phyloP scores from a whole-genome alignment of 1,140 invertebrate species.

The Trinorchestia longiramus region DNA sequence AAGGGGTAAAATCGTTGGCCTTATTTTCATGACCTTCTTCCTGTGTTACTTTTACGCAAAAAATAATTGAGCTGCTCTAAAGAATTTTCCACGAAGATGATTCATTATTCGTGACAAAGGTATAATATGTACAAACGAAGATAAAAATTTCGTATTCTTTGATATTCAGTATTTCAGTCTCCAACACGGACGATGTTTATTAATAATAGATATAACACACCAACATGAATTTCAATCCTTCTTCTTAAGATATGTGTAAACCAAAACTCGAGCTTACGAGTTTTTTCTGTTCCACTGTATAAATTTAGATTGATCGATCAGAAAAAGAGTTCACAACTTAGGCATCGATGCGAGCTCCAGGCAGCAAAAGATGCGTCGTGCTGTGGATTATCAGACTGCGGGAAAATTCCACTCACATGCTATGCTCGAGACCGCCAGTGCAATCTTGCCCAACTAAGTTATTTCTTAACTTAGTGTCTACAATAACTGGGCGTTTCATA shows the following conservation, averaged over 20 bases:
- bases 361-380: background rate
- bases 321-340: background rate
- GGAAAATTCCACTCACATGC: background rate
- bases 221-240: background rate
- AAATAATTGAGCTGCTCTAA: background rate
- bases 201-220: background rate
- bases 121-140: background rate
- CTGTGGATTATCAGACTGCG: background rate
- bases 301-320: background rate
- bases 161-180: background rate
- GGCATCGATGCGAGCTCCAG: background rate
- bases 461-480: too few relatives aligned
- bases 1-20: background rate
- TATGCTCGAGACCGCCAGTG: background rate
- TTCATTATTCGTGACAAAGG: background rate
- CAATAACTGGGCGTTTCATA: too few relatives aligned
- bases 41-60: background rate
- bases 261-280: background rate
- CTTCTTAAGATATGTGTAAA: too few relatives aligned
- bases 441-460: too few relatives aligned
- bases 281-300: background rate
- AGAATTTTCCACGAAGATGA: background rate
- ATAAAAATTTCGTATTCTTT: background rate
- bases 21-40: background rate
- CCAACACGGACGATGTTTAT: background rate